phyloP scores from a whole-genome alignment of 2,113 vertebrate species.

The Alces alces region DNA sequence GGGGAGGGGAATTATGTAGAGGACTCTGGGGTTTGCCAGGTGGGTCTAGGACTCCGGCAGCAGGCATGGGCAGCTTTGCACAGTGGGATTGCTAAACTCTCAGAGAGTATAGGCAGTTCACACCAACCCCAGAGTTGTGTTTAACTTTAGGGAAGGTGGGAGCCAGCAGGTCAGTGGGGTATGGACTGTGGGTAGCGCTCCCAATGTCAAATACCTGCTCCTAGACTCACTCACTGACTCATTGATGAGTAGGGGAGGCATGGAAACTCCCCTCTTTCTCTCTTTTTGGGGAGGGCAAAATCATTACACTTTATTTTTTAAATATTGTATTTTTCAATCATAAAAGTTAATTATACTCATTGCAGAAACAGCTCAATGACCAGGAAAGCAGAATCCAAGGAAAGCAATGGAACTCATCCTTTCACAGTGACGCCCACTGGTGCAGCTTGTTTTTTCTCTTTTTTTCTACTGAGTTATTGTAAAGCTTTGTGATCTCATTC shows the following conservation, averaged over 20 bases:
- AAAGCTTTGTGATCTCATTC: background rate
- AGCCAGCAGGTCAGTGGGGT: background rate
- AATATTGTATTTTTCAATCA: background rate
- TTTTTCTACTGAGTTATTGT: background rate
- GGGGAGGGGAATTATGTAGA: background rate
- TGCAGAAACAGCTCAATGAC: too few relatives aligned
- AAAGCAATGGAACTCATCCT: fast-evolving
- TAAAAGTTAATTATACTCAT: background rate
- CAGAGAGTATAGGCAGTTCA: background rate
- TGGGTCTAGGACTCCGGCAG: fast-evolving
- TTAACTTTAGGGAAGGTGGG: constrained; percentile 59
- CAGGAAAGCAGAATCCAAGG: background rate
- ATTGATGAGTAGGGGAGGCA: fast-evolving
- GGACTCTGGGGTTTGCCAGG: background rate
- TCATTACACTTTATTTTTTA: background rate
- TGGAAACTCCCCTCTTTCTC: background rate
- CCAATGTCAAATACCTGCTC: background rate
- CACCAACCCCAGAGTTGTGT: background rate
- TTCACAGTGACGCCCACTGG: fast-evolving
- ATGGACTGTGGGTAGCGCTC: background rate
- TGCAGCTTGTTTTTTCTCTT: fast-evolving
- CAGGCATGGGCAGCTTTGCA: background rate
- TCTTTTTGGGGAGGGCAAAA: background rate
- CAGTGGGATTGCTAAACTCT: background rate
- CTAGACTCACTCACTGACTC: background rate